Conservation (phyloP, 2,888 invertebrate species). For the Pheosia gnoma region DNA sequence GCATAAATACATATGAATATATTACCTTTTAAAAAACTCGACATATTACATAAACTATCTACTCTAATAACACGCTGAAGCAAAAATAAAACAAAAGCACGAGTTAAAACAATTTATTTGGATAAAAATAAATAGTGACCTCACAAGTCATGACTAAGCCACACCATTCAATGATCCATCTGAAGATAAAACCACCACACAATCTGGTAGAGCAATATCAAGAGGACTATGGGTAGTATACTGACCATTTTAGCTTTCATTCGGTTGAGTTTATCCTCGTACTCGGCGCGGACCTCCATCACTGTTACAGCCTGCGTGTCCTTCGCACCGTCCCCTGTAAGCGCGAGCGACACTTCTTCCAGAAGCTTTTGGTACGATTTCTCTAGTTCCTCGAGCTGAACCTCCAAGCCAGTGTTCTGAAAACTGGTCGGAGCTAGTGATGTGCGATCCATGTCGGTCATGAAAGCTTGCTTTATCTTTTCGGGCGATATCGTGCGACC, state of each 20-base stretch:
- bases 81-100: constrained; percentile 70
- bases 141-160: constrained; percentile 41
- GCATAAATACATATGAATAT: constrained; percentile 47
- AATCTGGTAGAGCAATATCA: constrained; percentile 77
- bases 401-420: constrained; percentile 69
- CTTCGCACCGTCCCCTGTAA: constrained; percentile 55
- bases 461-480: constrained; percentile 71
- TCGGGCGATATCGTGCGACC: constrained; percentile 63
- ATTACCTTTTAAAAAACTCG: constrained; percentile 61
- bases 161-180: constrained; percentile 65
- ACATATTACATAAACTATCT: constrained; percentile 35
- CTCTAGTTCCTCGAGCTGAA: constrained; percentile 71
- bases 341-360: constrained; percentile 62
- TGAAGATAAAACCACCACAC: constrained; percentile 79
- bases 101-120: constrained; percentile 64
- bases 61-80: constrained; percentile 60
- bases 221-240: constrained; percentile 74
- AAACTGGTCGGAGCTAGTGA: constrained; percentile 55
- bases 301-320: constrained; percentile 64
- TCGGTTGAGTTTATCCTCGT: constrained; percentile 89
- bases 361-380: constrained; percentile 70
- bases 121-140: constrained; percentile 60
- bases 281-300: constrained; percentile 85
- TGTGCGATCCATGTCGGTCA: constrained; percentile 55
- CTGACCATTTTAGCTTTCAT: constrained; percentile 93